Base-by-base conservation (phyloP, 2,113 vertebrate species). In the Oxygymnocypris stewartii region DNA sequence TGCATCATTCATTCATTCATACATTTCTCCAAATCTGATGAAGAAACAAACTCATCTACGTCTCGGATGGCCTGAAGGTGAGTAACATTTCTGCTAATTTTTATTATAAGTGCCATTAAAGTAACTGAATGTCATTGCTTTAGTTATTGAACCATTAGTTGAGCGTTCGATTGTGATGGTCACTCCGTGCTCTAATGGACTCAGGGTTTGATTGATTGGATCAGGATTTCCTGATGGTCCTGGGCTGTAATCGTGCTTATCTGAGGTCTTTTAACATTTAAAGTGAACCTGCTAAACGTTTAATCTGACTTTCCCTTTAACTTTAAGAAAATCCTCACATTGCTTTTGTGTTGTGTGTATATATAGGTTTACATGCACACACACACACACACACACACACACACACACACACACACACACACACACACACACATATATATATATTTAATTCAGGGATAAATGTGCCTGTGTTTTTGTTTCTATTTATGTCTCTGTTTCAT, bases 211-310 rank as follows among this genome's bases (percentile, higher is more conserved):
- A 37, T 54, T 80, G 51, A 88, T 84, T 69, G 76, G 40, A 84
- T 74, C 40, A 63, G 49, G 20, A 7, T 42, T 28, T 28, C 12
- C 59, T 42, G 16, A 73, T 1, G 7, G 7, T 28, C 73, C 54
- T n/a, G 47, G 51, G 63, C 44, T 73, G 16, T 75, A 5, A 35
- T 2, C 42, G 54, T 40, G 80, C 9, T 37, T 71, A 18, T 49
- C 69, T 35, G 31, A 13, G 77, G 69, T 87, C 73, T 74, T 65
- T 76, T 54, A 84, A 40, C 35, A 12, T 69, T 83, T 69, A 35
- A 59, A 12, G 31, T 54, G 8, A n/a, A n/a, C 74, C 84, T 49
- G 40, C 31, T 40, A 25, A 84, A 49, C 6, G 0, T 57, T 61
- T 77, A 65, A 81, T 79, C 82, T 63, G 67, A 49, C 57, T 31